A percentile compares a stretch with the other conserved stretches of the same genome.
Evolutionary conservation across 2,888 invertebrate species (phyloP).

Genomic region (Monopis laevigella): DNA sequence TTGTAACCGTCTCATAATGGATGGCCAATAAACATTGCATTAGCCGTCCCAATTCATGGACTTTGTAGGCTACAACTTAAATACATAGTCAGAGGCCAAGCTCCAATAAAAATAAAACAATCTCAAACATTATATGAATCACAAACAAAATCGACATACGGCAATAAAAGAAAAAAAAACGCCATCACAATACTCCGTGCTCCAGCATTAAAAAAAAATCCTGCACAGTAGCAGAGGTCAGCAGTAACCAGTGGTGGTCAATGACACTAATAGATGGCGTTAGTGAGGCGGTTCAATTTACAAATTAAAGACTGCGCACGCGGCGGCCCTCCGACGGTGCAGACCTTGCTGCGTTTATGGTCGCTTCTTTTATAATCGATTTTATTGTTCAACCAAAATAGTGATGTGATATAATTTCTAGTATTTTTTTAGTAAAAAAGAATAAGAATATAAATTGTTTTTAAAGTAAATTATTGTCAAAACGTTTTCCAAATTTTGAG

Average conservation of each 20-base stretch:
- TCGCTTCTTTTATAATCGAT: conserved; percentile 9
- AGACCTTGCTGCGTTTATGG: conserved; percentile 17
- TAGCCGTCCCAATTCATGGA: too few species aligned
- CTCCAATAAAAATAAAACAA: too few species aligned
- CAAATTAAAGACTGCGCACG: conserved; percentile 51
- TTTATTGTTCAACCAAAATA: conserved; percentile 5
- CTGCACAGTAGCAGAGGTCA: conserved; percentile 24
- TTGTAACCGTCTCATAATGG: too few species aligned
- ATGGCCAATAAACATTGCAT: too few species aligned
- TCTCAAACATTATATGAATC: too few species aligned
- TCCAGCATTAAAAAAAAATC: conserved; percentile 4
- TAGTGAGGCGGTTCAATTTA: conserved; percentile 46
- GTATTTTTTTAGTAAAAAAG: not conserved
- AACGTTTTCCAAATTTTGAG: not conserved
- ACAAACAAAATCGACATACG: too few species aligned
- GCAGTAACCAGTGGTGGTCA: conserved; percentile 27
- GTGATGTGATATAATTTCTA: not conserved
- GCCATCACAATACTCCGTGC: too few species aligned
- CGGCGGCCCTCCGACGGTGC: conserved; percentile 27
- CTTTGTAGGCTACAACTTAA: too few species aligned
- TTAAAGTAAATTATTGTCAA: not conserved
- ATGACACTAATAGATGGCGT: conserved; percentile 47
- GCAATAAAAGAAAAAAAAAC: not conserved
- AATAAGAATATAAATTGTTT: not conserved
- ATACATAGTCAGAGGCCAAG: too few species aligned